Evolutionary conservation across 1,140 invertebrate species (phyloP).

Genomic region (Drosophila cardini): DNA sequence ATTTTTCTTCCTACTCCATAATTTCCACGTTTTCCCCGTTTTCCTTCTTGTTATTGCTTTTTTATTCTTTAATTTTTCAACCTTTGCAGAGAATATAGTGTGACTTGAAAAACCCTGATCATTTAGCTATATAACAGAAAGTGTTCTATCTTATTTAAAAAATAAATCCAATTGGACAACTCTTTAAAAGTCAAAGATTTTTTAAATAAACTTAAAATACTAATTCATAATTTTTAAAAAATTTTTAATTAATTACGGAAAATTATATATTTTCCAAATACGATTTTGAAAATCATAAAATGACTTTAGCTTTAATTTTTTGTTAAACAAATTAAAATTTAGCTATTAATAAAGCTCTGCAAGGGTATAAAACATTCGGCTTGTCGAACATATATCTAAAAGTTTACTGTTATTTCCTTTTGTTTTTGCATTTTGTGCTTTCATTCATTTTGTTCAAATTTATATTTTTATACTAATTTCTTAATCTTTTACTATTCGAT

Average conservation of each 20-base stretch:
- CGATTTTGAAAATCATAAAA: too few species aligned
- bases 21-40: background rate
- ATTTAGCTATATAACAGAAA: too few species aligned
- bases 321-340: too few species aligned
- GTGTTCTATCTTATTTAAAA: too few species aligned
- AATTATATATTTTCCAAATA: too few species aligned
- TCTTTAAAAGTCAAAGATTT: too few species aligned
- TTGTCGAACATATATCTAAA: background rate
- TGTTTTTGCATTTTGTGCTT: background rate
- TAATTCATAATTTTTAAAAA: too few species aligned
- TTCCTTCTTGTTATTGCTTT: background rate
- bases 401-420: background rate
- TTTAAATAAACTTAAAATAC: too few species aligned
- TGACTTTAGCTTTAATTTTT: too few species aligned
- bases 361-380: background rate
- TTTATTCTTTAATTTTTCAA: background rate
- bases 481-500: constrained; percentile 47
- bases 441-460: background rate
- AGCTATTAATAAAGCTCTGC: background rate
- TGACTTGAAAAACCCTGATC: too few species aligned
- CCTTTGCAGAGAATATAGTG: background rate
- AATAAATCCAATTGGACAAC: too few species aligned
- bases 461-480: background rate
- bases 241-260: too few species aligned
- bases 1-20: background rate